phyloP scores from a whole-genome alignment of 2,888 invertebrate genomes.

The Chloroclystis v-ata region DNA sequence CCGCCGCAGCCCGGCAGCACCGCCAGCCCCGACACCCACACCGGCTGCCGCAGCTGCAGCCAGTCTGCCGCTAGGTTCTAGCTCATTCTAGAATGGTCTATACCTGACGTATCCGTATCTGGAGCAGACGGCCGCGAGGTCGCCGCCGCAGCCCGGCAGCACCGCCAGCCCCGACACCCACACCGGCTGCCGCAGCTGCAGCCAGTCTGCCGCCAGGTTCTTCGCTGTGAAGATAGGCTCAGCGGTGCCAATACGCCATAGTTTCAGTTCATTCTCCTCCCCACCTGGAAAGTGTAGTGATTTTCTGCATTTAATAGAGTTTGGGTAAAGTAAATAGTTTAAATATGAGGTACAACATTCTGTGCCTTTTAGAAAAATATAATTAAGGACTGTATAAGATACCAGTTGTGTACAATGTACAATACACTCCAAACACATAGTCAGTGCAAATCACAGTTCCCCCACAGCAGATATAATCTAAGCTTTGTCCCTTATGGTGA shows the following conservation, averaged over 20 bases:
- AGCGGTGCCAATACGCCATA: conserved; percentile 83
- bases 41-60: conserved; percentile 87
- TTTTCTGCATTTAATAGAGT: too few species aligned
- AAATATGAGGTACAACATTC: too few species aligned
- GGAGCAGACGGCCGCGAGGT: conserved; percentile 84
- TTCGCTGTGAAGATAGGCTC: conserved; percentile 79
- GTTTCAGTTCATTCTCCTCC: conserved; percentile 90
- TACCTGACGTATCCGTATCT: conserved; percentile 91
- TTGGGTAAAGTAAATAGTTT: too few species aligned
- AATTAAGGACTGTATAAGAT: too few species aligned
- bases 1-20: conserved; percentile 82
- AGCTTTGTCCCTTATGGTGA: too few species aligned
- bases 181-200: conserved; percentile 89
- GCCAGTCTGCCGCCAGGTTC: conserved; percentile 89
- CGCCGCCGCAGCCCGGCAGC: conserved; percentile 77
- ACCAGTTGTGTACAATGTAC: too few species aligned
- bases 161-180: conserved; percentile 92
- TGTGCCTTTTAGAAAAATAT: too few species aligned
- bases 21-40: conserved; percentile 91
- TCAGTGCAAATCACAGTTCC: too few species aligned
- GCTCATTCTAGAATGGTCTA: too few species aligned
- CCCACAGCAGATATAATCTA: too few species aligned
- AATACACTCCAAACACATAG: too few species aligned
- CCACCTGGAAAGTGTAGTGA: conserved; percentile 81
- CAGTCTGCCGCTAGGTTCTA: too few species aligned